These are phyloP conservation scores for Aphaenogaster rudis DNA, from an alignment of 1,140 invertebrate genomes.

Conservation along the genomic window DNA sequence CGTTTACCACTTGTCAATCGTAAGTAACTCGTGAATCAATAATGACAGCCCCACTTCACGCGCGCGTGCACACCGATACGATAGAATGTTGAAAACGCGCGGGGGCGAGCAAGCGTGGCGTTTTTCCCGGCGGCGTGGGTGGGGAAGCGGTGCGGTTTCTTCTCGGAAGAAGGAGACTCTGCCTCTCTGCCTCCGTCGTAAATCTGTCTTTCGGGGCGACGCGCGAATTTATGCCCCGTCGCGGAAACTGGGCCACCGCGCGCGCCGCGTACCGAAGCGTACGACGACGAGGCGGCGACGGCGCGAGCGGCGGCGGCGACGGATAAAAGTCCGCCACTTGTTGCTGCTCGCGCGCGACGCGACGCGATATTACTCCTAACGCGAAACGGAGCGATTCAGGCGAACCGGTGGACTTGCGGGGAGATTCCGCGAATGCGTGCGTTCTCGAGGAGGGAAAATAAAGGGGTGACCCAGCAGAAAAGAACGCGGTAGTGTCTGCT, in stretches of 20 bases:
- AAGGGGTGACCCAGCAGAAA: neutral
- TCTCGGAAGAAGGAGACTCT: conserved; percentile 53
- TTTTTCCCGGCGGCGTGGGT: neutral
- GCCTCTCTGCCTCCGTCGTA: conserved; percentile 30
- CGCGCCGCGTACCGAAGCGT: conserved; percentile 49
- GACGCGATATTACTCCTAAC: conserved; percentile 27
- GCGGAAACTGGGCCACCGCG: conserved; percentile 70
- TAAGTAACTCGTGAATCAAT: neutral
- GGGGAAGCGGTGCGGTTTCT: conserved; percentile 4
- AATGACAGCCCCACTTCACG: conserved; percentile 6
- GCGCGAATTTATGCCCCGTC: conserved; percentile 65
- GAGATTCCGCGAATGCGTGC: conserved; percentile 4
- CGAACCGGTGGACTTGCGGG: conserved; percentile 10
- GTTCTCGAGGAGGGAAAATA: neutral
- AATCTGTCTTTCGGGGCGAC: conserved; percentile 59
- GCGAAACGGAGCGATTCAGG: conserved; percentile 5
- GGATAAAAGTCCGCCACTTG: conserved; percentile 74
- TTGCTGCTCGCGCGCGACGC: conserved; percentile 53
- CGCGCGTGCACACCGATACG: neutral
- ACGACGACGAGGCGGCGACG: neutral
- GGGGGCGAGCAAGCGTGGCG: neutral
- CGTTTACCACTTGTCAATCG: conserved; percentile 22
- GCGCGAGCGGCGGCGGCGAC: neutral
- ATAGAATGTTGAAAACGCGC: conserved; percentile 8
- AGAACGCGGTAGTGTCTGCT: conserved; percentile 1